Base-by-base conservation (phyloP, 1,140 invertebrate species). In the Akabosia matsudoensis region DNA sequence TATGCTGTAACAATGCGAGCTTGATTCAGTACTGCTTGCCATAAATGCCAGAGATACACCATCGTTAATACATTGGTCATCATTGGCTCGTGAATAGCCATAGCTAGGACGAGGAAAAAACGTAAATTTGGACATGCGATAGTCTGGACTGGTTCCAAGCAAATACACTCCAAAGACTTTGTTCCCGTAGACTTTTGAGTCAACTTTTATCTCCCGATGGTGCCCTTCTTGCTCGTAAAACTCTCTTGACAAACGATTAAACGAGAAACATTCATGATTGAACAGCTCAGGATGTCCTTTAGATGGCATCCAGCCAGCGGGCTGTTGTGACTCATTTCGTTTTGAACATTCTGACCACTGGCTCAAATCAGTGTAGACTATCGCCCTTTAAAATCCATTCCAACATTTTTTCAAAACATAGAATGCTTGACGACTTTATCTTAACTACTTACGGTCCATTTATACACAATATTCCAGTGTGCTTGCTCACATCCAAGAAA, bases 111-210 rank as follows among this genome's bases (percentile, higher is more conserved):
- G 61, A 13, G 61, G 61, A 4, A 67, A 30, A 67, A 67, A 67
- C n/a, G n/a, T n/a, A 67, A 67, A 67, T 4, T 67, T 28, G 24
- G 61, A 31, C 1, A 28, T 13, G 1, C 61, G 24, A 31, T 67
- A 67, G 61, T 67, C 61, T 31, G 61, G 61, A 28, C 3, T n/a
- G 26, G 10, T 67, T 67, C 61, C 61, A n/a, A 67, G 3, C 10
- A 67, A 30, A 30, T 67, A 67, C 1, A 67, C 61, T 30, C 61
- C 61, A 67, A 67, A 67, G 7, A 67, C 61, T 67, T 67, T 67
- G 22, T 67, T 67, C 31, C 61, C 61, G n/a, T 30, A 67, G 24
- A 67, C 61, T 4, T 30, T 3, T 7, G 61, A 30, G n/a, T 67
- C 54, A 7, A n/a, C 22, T 22, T 67, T 28, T 10, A 30, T 28